phyloP scores from a whole-genome alignment of 2,888 invertebrate genomes.

The Diaprepes abbreviatus region DNA sequence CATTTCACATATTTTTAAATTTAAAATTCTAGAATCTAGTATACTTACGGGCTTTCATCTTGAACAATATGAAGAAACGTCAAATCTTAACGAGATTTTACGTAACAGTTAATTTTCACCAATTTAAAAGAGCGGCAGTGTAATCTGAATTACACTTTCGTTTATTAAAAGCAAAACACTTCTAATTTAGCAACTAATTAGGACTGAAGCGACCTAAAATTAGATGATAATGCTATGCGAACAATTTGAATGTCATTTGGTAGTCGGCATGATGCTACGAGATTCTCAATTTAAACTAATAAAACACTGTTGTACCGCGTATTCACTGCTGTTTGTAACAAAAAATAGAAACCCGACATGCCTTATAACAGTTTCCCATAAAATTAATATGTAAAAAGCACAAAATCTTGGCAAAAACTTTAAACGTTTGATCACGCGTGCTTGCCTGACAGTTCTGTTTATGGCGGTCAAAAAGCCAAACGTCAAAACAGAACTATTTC shows the following conservation, averaged over 20 bases:
- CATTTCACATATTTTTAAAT: background rate
- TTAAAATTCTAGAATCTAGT: slow-evolving; percentile 3
- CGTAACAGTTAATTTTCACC: slow-evolving; percentile 40
- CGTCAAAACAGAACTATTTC: slow-evolving; percentile 34
- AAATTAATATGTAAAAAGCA: slow-evolving; percentile 24
- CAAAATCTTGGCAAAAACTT: slow-evolving; percentile 12
- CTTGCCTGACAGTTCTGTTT: slow-evolving; percentile 57
- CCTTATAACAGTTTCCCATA: background rate
- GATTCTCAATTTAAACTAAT: slow-evolving; percentile 13
- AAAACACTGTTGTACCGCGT: slow-evolving; percentile 34
- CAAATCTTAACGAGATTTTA: slow-evolving; percentile 36
- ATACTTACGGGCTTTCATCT: slow-evolving; percentile 62
- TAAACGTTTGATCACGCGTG: slow-evolving; percentile 56
- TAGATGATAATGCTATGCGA: slow-evolving; percentile 9
- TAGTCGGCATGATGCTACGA: slow-evolving; percentile 40
- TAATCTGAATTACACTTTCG: background rate
- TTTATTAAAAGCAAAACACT: background rate
- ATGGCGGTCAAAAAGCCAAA: slow-evolving; percentile 60
- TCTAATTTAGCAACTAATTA: slow-evolving; percentile 2
- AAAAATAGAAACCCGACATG: background rate
- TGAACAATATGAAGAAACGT: slow-evolving; percentile 44
- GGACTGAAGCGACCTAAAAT: background rate
- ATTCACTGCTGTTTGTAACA: background rate
- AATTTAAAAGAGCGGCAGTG: background rate
- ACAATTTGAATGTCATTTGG: slow-evolving; percentile 22